Evolutionary conservation across 2,797 vertebrate genomes (phyloP).

Genomic region (Columba guinea): DNA sequence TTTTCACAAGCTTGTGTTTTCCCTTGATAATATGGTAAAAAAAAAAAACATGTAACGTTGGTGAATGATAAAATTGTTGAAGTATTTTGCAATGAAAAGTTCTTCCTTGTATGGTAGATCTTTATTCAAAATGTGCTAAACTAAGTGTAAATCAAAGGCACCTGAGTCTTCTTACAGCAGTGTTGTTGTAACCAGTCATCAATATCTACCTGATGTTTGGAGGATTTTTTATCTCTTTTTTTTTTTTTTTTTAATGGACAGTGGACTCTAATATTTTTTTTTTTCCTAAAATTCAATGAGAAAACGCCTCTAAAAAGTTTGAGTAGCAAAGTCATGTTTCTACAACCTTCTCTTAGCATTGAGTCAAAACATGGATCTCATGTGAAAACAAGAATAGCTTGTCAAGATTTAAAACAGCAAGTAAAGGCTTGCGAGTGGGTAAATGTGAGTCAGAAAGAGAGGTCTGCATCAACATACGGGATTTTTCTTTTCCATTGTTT

Average conservation of each 20-base stretch:
- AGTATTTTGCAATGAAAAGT: background rate
- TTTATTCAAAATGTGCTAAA: background rate
- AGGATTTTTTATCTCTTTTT: background rate
- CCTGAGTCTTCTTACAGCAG: background rate
- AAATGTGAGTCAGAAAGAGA: slow-evolving; percentile 37
- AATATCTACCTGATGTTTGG: background rate
- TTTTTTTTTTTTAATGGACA: background rate
- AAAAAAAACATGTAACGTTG: background rate
- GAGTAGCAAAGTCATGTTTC: background rate
- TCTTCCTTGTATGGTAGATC: background rate
- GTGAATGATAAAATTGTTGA: background rate
- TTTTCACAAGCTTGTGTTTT: background rate
- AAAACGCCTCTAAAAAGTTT: background rate
- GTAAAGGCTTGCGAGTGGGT: background rate
- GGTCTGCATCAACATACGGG: background rate
- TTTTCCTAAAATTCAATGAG: background rate
- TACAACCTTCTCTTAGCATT: background rate
- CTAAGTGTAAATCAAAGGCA: background rate
- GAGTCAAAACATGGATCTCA: slow-evolving; percentile 35
- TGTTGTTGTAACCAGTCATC: background rate
- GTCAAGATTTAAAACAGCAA: background rate
- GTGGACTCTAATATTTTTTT: background rate
- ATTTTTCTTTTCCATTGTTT: background rate
- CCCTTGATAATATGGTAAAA: background rate
- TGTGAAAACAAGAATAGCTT: slow-evolving; percentile 28